Evolutionary conservation across 64 coral and sea anemone genomes (phyloP), one percentile per base, ranked within the genome.

Genomic region (Pachyseris speciosa): DNA sequence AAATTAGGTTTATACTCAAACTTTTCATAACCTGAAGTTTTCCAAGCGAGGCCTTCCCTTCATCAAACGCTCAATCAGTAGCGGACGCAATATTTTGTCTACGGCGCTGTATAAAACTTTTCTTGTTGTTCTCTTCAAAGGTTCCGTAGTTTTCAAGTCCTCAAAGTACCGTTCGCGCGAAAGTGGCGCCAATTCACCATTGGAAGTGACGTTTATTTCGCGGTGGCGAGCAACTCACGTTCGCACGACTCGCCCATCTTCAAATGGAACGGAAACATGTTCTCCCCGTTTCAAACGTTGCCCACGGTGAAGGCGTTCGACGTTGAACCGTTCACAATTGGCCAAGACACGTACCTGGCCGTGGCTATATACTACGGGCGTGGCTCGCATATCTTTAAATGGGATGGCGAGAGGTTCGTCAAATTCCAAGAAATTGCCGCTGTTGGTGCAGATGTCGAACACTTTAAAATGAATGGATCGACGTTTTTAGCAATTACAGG

Each of bases 181-280:
- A 95, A 98, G 60, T 98, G 96, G 96, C 39, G 48, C 0, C 78
- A 84, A 2, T 98, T 98, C 44, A 81, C 65, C 16, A 94, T 98
- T 25, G 89, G 89, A 20, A 48, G 85, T 37, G 84, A 89, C 28
- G 86, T 68, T 32, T 98, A 79, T 68, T 89, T 98, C 36, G 93
- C 79, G 0, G 92, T 94, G 19, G 92, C 93, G 3, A 95, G 88
- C 70, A 89, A 94, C 49, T 93, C 90, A 32, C 53, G 77, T 12
- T 84, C 26, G 26, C 85, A 81, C 27, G 67, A 86, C 12, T 94
- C 92, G 1, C 89, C 93, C 2, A 68, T 98, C 40, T 98, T 98
- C 53, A 88, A 92, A 13, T 92, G 93, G 89, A 71, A 91, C 16
- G 89, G 88, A 2, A 84, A 89, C 67, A 86, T 79, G 68, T 92